Conservation (phyloP, 2,888 invertebrate genomes). For the Meandrusa payeni region DNA sequence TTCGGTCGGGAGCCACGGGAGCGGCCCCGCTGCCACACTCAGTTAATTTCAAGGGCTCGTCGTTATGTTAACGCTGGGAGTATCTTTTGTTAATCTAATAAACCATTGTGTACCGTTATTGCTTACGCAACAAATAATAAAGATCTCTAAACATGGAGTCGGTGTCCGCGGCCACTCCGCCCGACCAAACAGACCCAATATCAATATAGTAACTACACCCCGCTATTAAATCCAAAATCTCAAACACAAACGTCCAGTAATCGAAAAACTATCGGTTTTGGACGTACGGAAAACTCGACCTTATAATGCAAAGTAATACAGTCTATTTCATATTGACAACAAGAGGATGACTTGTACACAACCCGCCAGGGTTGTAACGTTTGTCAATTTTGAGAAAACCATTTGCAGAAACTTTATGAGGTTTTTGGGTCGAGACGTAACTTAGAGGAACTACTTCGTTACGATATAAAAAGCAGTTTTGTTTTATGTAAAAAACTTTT, state of each 20-base stretch:
- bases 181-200: constrained; percentile 28
- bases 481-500: constrained; percentile 12
- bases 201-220: constrained; percentile 25
- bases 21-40: too few relatives aligned
- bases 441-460: constrained; percentile 10
- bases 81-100: too few relatives aligned
- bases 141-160: constrained; percentile 15
- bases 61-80: too few relatives aligned
- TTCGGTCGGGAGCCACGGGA: too few relatives aligned
- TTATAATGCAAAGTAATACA: too few relatives aligned
- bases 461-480: constrained; percentile 1
- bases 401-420: constrained; percentile 19
- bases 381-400: constrained; percentile 21
- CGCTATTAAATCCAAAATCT: constrained; percentile 33
- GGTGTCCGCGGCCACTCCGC: constrained; percentile 9
- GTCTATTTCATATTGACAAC: background rate
- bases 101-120: constrained; percentile 3
- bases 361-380: constrained; percentile 20
- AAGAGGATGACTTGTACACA: constrained; percentile 12
- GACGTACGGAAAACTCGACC: background rate
- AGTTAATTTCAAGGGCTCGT: too few relatives aligned
- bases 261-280: constrained; percentile 29
- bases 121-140: constrained; percentile 23
- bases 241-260: constrained; percentile 31
- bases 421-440: constrained; percentile 14